Evolutionary conservation across 2,888 invertebrate species (phyloP), one percentile per base, ranked within the genome.

Genomic region (Cheilosia vernalis): DNA sequence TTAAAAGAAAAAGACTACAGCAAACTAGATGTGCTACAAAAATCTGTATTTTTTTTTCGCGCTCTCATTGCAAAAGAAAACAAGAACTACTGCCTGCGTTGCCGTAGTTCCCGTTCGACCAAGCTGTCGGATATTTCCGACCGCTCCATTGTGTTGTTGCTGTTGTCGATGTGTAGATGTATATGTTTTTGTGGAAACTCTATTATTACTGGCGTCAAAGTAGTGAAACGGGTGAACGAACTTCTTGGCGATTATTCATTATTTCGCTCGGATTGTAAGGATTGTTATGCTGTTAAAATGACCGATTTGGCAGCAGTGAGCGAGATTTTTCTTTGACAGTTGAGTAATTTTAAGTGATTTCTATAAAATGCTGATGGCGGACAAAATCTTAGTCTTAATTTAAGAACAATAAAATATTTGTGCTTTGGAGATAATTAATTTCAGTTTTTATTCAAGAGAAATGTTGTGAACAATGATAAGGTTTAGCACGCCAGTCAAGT

Each of bases 31-130:
- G 51, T n/a, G 49, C 72, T 21, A 83, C 72, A 83, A 63, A 83
- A 79, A 79, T 80, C 58, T 84, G 30, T 30, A 2, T 2, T 37
- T 37, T 19, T 13, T 24, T 69, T 69, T 84, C 84, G 84, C 84
- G 84, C 84, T 84, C 84, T 80, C 84, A 84, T 84, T 84, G 79
- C 79, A 60, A 79, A 79, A 30, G 55, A 55, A 47, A 53, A 55
- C 17, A 60, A 60, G 63, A 74, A 66, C 49, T 42, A 15, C 58
- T 70, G 81, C 69, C 56, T 61, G 67, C 74, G 53, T 67, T 64
- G 69, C 69, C 30, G 58, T 58, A 73, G 79, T 63, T 83, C 72
- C 67, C 73, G 83, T 78, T 82, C 66, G 66, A 53, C 72, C 83
- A 67, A 61, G 55, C 61, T 73, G 70, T 42, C 17, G 55, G 55